Evolutionary conservation across 2,797 vertebrate genomes (phyloP).

Genomic region (Mormyrops attenuatus): DNA sequence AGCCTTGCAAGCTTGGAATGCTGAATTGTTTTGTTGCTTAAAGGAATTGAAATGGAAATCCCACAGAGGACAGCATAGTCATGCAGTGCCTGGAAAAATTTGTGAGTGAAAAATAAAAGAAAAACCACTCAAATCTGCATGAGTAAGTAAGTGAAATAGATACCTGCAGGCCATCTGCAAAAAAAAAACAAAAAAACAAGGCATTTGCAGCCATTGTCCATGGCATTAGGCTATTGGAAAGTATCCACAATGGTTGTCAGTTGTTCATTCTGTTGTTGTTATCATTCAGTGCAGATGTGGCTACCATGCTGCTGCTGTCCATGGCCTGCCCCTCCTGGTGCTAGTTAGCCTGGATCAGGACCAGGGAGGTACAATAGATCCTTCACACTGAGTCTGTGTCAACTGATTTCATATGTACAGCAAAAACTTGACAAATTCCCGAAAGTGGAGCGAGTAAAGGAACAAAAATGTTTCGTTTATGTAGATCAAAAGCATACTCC

Average conservation of each 20-base stretch:
- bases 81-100: slow-evolving; percentile 2
- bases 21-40: not conserved
- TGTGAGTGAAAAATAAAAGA: not conserved
- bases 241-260: not conserved
- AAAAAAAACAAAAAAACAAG: not conserved
- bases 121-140: not conserved
- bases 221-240: not conserved
- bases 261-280: slow-evolving; percentile 8
- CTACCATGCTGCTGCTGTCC: not conserved
- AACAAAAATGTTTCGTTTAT: not conserved
- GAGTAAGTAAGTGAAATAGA: slow-evolving; percentile 19
- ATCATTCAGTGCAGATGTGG: not conserved
- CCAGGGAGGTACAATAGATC: not conserved
- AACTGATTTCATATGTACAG: not conserved
- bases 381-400: not conserved
- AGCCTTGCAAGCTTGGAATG: not conserved
- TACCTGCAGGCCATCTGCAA: slow-evolving; percentile 2
- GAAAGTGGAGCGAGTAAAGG: not conserved
- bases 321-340: not conserved
- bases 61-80: not conserved
- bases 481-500: not conserved
- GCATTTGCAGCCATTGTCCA: not conserved
- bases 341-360: not conserved
- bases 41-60: not conserved
- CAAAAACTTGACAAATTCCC: not conserved